Conservation (phyloP, 2,888 invertebrate species). For the Boloria euphrosyne region DNA sequence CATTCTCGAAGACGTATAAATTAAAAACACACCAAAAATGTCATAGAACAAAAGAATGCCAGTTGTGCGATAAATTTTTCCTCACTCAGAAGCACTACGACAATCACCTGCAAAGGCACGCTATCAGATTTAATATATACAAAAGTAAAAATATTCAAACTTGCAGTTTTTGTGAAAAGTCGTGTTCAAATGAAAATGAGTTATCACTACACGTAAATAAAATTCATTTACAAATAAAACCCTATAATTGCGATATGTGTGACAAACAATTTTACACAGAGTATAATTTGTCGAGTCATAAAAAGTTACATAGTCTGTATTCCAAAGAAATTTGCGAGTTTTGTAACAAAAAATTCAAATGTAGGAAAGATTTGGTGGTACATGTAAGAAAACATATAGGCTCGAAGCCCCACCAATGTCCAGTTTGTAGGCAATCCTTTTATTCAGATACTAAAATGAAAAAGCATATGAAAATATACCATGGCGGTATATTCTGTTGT, state of each 20-base stretch:
- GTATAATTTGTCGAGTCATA: conserved; percentile 62
- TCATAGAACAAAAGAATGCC: conserved; percentile 57
- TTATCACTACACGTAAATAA: conserved; percentile 72
- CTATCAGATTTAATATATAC: conserved; percentile 48
- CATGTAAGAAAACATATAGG: conserved; percentile 73
- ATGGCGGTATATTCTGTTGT: conserved; percentile 67
- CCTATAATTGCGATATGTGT: conserved; percentile 73
- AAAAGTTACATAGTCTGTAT: conserved; percentile 58
- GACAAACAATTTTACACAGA: conserved; percentile 69
- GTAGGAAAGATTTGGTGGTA: conserved; percentile 62
- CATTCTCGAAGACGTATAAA: conserved; percentile 49
- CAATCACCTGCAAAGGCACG: conserved; percentile 62
- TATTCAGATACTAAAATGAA: conserved; percentile 57
- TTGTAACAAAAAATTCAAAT: conserved; percentile 62
- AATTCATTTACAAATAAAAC: conserved; percentile 71
- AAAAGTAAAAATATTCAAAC: conserved; percentile 50
- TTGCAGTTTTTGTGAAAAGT: conserved; percentile 73
- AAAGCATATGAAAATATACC: conserved; percentile 59
- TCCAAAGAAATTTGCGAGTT: conserved; percentile 63
- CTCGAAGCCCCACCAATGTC: conserved; percentile 62
- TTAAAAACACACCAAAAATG: conserved; percentile 52
- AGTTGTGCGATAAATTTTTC: conserved; percentile 62
- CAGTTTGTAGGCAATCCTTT: conserved; percentile 59
- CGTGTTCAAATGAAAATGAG: conserved; percentile 61
- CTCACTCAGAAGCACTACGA: conserved; percentile 53